Conservation (phyloP, 2,888 invertebrate species). For the Caenorhabditis zanzibari region DNA sequence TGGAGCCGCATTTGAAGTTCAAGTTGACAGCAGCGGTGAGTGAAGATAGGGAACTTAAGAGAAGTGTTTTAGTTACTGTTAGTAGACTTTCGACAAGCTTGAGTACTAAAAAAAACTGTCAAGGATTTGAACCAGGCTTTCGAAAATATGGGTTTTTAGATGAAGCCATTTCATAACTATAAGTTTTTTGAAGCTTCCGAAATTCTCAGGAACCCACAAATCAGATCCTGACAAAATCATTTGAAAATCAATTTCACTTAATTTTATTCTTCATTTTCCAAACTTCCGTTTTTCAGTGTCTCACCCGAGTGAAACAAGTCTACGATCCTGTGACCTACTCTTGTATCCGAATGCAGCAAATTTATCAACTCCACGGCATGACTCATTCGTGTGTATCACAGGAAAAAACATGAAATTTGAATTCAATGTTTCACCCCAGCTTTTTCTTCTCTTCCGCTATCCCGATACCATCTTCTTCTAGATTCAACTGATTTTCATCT, state of each 20-base stretch:
- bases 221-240: no score
- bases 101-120: no score
- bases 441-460: neutral
- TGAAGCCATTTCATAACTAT: no score
- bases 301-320: constrained; percentile 32
- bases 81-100: no score
- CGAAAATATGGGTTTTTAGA: no score
- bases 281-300: constrained; percentile 40
- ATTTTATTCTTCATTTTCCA: no score
- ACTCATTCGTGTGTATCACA: constrained; percentile 16
- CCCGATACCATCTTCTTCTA: constrained; percentile 10
- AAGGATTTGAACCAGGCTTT: no score
- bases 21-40: constrained; percentile 35
- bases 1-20: constrained; percentile 10
- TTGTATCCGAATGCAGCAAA: constrained; percentile 27
- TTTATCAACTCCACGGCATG: constrained; percentile 22
- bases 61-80: no score
- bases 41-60: neutral
- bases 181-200: no score
- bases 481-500: constrained; percentile 12
- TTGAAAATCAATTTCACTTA: no score
- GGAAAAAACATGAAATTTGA: neutral
- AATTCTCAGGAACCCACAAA: no score
- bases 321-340: constrained; percentile 30
- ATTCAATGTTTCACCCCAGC: neutral